Base-by-base conservation (phyloP, 1,140 invertebrate genomes). In the Heterodera carotae region DNA sequence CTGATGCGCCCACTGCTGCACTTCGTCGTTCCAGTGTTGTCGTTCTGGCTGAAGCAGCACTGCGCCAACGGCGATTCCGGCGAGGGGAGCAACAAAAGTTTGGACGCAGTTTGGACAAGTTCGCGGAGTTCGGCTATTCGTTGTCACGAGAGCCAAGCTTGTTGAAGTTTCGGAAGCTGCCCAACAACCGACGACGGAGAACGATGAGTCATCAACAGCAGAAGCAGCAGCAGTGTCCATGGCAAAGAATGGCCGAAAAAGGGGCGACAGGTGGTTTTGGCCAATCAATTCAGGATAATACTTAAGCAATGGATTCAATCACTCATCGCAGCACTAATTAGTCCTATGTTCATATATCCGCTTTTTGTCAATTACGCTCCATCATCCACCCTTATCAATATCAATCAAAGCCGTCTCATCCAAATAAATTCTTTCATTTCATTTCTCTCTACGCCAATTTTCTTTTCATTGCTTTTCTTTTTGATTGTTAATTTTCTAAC, bases 31-130 rank as follows among this genome's bases (percentile, higher is more conserved):
- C 64, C 36, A 29, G 7, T 25, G 64, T 74, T 18, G 71, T 56
- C 3, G 71, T 64, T 60, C n/a, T 74, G 64, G 71, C 71, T 31
- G 71, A 74, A n/a, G 53, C 71, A 22, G 71, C 71, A 22, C 59
- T 74, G n/a, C 59, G 71, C 22, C 53, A 74, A 34, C 71, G 64
- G 27, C 59, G 71, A 71, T 12, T 31, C 59, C 34, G 27, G 36
- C 71, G 64, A 64, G 31, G 59, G 31, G 59, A n/a, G 1, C 12
- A 22, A 0, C 8, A 22, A 53, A 29, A 29, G 27, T 56, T 59
- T 31, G 27, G 53, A 8, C 62, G 25, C n/a, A 33, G 53, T 60
- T 60, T 34, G 22, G 59, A 25, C 59, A 33, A 36, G 27, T 64
- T n/a, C 69, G 34, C 29, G 29, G 69, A 70, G 4, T 70, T 53